These are phyloP conservation scores for Apodemia zela DNA, from an alignment of 2,888 invertebrate species.

Conservation along the genomic window DNA sequence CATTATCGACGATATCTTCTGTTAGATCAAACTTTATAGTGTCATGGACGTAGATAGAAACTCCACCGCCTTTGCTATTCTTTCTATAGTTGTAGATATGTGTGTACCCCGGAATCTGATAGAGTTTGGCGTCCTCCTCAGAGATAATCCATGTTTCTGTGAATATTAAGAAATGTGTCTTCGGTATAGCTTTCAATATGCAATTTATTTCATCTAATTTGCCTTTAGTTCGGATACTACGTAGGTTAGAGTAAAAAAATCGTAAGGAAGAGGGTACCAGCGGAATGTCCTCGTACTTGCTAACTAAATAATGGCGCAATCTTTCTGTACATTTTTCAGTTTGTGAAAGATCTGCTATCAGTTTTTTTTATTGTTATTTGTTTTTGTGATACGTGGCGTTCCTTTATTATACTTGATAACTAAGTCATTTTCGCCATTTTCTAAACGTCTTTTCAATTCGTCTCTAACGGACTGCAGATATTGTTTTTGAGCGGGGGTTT, in stretches of 20 bases:
- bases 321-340: not conserved
- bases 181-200: constrained; percentile 19
- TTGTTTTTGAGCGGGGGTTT: constrained; percentile 33
- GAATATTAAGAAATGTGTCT: constrained; percentile 27
- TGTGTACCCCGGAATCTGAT: constrained; percentile 22
- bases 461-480: constrained; percentile 29
- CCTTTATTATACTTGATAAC: constrained; percentile 38
- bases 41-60: constrained; percentile 35
- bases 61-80: constrained; percentile 34
- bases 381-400: constrained; percentile 29
- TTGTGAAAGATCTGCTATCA: not conserved
- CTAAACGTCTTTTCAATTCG: constrained; percentile 28
- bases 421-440: constrained; percentile 33
- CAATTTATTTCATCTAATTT: constrained; percentile 35
- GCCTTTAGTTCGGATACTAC: constrained; percentile 32
- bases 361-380: constrained; percentile 21
- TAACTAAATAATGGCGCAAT: constrained; percentile 26
- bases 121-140: constrained; percentile 28
- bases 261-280: constrained; percentile 26
- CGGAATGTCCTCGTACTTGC: constrained; percentile 31
- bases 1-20: constrained; percentile 28
- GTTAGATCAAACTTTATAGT: constrained; percentile 30
- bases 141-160: constrained; percentile 35
- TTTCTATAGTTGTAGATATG: constrained; percentile 33
- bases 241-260: constrained; percentile 34